Percentiles rank a stretch among this genome's conserved stretches.
phyloP scores from a whole-genome alignment of 2,113 vertebrate genomes.

The Otis tarda region DNA sequence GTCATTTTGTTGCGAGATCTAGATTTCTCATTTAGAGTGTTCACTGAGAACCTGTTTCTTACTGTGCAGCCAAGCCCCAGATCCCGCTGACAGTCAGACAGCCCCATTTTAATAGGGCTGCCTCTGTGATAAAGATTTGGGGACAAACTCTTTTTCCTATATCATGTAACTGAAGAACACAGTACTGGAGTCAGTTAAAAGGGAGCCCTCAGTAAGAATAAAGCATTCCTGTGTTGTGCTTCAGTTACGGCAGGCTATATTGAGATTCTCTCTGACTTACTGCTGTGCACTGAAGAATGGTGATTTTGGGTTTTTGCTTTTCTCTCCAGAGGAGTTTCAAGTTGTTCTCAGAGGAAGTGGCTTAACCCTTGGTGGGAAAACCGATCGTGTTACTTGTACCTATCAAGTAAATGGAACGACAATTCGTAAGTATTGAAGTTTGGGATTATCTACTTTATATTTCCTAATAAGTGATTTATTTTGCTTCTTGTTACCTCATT shows the following conservation, averaged over 20 bases:
- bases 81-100: background rate
- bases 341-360: constrained; percentile 89
- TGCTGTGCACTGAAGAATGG: background rate
- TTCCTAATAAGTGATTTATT: background rate
- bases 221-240: background rate
- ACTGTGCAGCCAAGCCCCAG: background rate
- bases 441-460: no score
- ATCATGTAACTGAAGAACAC: background rate
- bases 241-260: background rate
- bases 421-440: constrained; percentile 76
- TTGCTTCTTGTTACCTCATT: background rate
- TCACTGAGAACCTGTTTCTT: background rate
- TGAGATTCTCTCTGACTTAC: background rate
- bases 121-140: background rate
- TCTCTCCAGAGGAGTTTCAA: constrained; percentile 87
- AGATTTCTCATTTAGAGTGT: background rate
- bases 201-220: background rate
- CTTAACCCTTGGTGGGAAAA: constrained; percentile 78
- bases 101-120: background rate
- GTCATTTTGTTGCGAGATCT: background rate
- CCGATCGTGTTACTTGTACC: constrained; percentile 77
- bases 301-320: background rate
- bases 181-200: background rate
- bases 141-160: background rate
- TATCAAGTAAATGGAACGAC: constrained; percentile 81